A percentile compares a stretch with the other conserved stretches of the same genome.
Evolutionary conservation across 2,797 vertebrate genomes (phyloP).

Genomic region (Avahi laniger): DNA sequence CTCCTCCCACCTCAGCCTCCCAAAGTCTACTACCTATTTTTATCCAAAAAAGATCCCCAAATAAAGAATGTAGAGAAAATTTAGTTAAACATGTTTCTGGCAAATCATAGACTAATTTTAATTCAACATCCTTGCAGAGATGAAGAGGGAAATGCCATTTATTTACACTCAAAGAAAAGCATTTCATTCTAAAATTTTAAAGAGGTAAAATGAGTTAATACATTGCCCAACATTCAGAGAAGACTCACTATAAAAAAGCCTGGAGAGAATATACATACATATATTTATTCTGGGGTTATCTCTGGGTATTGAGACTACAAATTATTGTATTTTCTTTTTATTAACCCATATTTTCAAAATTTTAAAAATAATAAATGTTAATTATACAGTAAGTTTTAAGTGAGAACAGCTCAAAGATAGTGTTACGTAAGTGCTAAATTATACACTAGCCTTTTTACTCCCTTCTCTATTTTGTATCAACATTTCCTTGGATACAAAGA

Average conservation of each 20-base stretch:
- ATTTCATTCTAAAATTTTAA: slow-evolving; percentile 6
- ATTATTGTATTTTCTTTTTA: background rate
- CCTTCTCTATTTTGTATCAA: background rate
- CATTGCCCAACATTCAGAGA: background rate
- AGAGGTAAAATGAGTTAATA: background rate
- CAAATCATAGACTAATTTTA: background rate
- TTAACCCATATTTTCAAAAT: background rate
- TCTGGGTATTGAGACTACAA: background rate
- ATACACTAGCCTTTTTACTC: background rate
- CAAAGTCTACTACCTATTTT: background rate
- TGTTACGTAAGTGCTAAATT: background rate
- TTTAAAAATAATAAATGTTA: background rate
- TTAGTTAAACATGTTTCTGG: slow-evolving; percentile 23
- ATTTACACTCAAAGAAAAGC: slow-evolving; percentile 23
- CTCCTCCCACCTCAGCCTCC: too few species aligned
- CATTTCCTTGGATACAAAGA: slow-evolving; percentile 1
- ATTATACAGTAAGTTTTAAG: background rate
- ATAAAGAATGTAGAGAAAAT: slow-evolving; percentile 10
- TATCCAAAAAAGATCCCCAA: background rate
- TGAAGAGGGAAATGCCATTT: background rate
- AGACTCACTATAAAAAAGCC: background rate
- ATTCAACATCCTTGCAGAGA: background rate
- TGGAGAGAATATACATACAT: background rate
- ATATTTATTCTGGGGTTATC: background rate
- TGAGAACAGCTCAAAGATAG: background rate